Conservation (phyloP, 2,797 vertebrate genomes). For the Schizopygopsis pylzovi region DNA sequence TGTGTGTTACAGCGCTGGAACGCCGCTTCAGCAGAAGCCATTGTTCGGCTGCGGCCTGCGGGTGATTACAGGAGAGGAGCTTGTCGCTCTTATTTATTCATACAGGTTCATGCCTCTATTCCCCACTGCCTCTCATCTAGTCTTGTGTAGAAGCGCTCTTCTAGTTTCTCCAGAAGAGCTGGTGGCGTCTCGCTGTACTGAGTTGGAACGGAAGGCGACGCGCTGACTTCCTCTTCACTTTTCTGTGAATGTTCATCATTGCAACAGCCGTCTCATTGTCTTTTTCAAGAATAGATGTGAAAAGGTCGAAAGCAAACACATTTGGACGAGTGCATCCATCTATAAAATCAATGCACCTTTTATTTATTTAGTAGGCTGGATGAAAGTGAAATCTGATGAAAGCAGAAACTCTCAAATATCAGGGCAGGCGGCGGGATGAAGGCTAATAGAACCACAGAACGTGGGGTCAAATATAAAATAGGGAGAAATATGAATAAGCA, state of each 20-base stretch:
- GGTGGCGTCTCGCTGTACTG: constrained; percentile 50
- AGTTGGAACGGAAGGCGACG: constrained; percentile 49
- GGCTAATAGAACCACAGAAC: neutral
- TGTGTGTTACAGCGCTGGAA: constrained; percentile 54
- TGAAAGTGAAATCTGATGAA: neutral
- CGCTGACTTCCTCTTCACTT: neutral
- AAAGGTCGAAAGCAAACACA: constrained; percentile 24
- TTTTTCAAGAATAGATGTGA: neutral
- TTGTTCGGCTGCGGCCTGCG: constrained; percentile 52
- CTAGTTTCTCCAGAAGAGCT: constrained; percentile 41
- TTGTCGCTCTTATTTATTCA: constrained; percentile 65
- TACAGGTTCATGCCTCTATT: constrained; percentile 65
- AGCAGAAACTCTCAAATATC: neutral
- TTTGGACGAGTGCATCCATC: neutral
- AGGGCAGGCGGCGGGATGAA: neutral
- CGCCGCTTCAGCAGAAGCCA: constrained; percentile 55
- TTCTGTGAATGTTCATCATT: neutral
- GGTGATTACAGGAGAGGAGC: constrained; percentile 40
- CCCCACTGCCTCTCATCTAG: constrained; percentile 61
- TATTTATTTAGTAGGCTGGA: neutral
- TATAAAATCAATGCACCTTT: neutral
- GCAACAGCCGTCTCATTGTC: neutral
- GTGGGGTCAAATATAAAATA: neutral
- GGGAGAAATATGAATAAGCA: neutral
- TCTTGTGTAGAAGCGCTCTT: constrained; percentile 50